These are phyloP conservation scores for Mus spicilegus DNA, from an alignment of 2,113 vertebrate genomes.

Conservation along the genomic window DNA sequence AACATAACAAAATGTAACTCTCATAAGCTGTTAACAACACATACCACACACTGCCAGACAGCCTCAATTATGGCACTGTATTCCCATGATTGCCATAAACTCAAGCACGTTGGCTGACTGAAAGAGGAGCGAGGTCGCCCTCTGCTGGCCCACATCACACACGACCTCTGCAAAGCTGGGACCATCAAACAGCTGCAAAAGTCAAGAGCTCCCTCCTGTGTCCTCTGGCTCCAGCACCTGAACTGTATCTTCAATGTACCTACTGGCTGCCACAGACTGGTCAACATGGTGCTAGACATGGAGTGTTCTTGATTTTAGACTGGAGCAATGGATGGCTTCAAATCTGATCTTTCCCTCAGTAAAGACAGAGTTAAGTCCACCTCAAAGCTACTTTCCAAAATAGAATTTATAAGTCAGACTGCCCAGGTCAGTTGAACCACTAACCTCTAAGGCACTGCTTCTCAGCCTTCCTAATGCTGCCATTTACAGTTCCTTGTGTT, in stretches of 20 bases:
- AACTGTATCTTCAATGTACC: background rate
- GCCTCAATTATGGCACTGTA: background rate
- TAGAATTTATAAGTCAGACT: background rate
- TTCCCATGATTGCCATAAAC: too few relatives aligned
- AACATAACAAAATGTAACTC: background rate
- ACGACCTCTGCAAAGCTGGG: background rate
- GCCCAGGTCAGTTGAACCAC: background rate
- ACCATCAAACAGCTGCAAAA: background rate
- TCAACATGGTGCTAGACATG: fast-evolving
- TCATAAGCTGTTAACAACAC: fast-evolving
- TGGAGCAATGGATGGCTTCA: background rate
- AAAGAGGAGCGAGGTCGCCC: conserved; percentile 47
- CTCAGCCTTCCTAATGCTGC: background rate
- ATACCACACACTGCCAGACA: background rate
- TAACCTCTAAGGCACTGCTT: too few relatives aligned
- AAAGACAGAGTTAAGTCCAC: too few relatives aligned
- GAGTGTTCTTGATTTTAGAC: too few relatives aligned
- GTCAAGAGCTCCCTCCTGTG: background rate
- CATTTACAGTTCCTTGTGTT: background rate
- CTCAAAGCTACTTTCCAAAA: background rate
- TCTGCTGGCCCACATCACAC: conserved; percentile 55
- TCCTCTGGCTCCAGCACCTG: background rate
- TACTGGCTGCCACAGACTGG: background rate
- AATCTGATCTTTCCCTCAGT: background rate
- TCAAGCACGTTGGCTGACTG: fast-evolving